Conservation (phyloP, 2,113 vertebrate genomes). For the Thermophis baileyi region DNA sequence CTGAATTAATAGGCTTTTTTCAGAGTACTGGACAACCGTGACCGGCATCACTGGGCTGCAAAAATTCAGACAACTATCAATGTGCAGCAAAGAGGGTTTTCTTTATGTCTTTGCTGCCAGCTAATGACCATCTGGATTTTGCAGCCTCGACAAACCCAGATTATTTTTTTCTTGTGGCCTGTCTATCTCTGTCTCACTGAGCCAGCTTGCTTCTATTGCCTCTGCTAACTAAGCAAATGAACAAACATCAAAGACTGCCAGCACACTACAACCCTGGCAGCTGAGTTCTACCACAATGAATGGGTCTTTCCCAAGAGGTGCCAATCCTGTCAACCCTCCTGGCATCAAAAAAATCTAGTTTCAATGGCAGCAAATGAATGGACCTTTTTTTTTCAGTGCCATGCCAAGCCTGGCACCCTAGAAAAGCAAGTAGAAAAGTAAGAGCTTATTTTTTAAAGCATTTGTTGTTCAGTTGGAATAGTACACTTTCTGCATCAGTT, state of each 20-base stretch:
- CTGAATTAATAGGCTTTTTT: background rate
- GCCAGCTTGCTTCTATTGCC: background rate
- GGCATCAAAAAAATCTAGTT: background rate
- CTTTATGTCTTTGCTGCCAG: background rate
- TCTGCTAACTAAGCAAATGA: background rate
- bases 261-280: background rate
- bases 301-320: background rate
- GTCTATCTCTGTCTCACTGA: background rate
- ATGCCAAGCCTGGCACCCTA: background rate
- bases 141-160: background rate
- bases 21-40: background rate
- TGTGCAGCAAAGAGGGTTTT: background rate
- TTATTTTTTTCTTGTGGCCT: background rate
- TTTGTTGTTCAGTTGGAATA: background rate
- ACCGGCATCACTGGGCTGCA: background rate
- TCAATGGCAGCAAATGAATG: background rate
- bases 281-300: background rate
- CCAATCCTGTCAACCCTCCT: background rate
- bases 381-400: background rate
- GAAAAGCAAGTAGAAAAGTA: background rate
- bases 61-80: background rate
- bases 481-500: background rate
- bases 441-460: background rate
- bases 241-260: background rate
- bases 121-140: background rate